Evolutionary conservation across 2,888 invertebrate species (phyloP), one percentile per base, ranked within the genome.

Genomic region (Piscicola geometra): DNA sequence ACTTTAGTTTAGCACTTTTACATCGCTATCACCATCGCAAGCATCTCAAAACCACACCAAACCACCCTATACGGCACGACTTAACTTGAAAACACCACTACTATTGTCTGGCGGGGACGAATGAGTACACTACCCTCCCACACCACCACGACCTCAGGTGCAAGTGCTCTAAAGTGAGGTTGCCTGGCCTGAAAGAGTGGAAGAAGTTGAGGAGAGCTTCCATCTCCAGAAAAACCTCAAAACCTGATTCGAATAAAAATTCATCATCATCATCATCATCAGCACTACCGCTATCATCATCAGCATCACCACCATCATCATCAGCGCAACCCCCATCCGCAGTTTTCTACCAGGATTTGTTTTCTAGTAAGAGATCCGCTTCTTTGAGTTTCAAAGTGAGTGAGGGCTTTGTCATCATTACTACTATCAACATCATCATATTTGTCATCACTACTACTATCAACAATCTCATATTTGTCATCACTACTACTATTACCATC

Each of bases 311-410:
- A 21, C 9, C 30, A 21, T 64, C 21, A n/a, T 64, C 64, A 12
- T 64, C 64, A 30, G 25, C 30, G 21, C 30, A 5, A 28, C 30
- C 64, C n/a, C 5, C 64, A 28, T 64, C 64, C n/a, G 5, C n/a
- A n/a, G n/a, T n/a, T n/a, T n/a, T n/a, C n/a, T n/a, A n/a, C n/a
- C n/a, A n/a, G n/a, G n/a, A n/a, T n/a, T n/a, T 12, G 5, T 67
- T 67, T n/a, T 9, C 35, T n/a, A 67, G 5, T 32, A 35, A 32
- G 30, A 67, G n/a, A 67, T 12, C 9, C 64, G n/a, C 64, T 9
- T 67, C 67, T 67, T 30, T 67, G 30, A 67, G 67, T n/a, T 67
- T 67, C 67, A 67, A 32, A 32, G 67, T 67, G 21, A 32, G n/a
- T n/a, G n/a, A n/a, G n/a, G n/a, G n/a, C n/a, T n/a, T n/a, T n/a